phyloP scores from a whole-genome alignment of 2,888 invertebrate species.

The Mycalesis mineus region DNA sequence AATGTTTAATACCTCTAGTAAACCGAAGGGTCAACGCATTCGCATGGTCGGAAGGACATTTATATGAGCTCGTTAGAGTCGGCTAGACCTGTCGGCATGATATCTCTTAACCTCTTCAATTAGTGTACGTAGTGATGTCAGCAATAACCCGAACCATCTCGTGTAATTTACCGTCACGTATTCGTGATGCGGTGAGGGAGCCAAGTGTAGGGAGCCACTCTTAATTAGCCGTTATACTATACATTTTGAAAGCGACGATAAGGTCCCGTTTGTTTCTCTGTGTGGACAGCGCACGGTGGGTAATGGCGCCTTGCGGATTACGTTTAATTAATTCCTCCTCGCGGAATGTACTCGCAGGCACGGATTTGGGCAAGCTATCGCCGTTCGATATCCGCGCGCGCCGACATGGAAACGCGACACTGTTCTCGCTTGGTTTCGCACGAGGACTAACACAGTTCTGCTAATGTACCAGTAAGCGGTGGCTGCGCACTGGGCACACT shows the following conservation, averaged over 20 bases:
- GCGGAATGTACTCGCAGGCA: slow-evolving; percentile 33
- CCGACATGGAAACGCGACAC: slow-evolving; percentile 5
- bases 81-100: slow-evolving; percentile 35
- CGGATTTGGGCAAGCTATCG: slow-evolving; percentile 33
- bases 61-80: slow-evolving; percentile 51
- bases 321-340: slow-evolving; percentile 64
- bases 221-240: slow-evolving; percentile 72
- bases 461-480: not conserved
- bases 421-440: slow-evolving; percentile 14
- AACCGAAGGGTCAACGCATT: slow-evolving; percentile 13
- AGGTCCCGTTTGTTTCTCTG: slow-evolving; percentile 61
- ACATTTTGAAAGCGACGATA: slow-evolving; percentile 70
- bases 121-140: slow-evolving; percentile 53
- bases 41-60: slow-evolving; percentile 25
- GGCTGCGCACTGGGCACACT: not conserved
- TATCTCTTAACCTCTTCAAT: slow-evolving; percentile 62
- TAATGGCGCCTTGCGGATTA: slow-evolving; percentile 61
- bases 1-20: slow-evolving; percentile 14
- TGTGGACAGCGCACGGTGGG: slow-evolving; percentile 45
- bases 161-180: slow-evolving; percentile 31
- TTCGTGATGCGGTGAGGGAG: slow-evolving; percentile 61
- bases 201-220: slow-evolving; percentile 55
- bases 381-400: slow-evolving; percentile 20
- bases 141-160: slow-evolving; percentile 44
- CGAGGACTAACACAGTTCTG: not conserved